phyloP scores from a whole-genome alignment of 92 coral and sea anemone genomes.

The Siderastrea radians region DNA sequence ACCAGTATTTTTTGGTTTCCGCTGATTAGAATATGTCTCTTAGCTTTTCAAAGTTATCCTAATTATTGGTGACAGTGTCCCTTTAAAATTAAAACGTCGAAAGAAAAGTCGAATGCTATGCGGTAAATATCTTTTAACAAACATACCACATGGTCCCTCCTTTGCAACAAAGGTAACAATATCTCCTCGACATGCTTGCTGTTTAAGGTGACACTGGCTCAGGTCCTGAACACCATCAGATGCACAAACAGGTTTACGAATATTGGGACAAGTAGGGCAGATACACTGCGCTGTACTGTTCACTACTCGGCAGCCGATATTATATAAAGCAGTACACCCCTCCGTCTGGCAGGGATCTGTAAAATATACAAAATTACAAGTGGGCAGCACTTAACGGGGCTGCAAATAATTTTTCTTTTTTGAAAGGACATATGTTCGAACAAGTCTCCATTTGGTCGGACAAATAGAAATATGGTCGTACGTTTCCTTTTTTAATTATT shows the following conservation, averaged over 20 bases:
- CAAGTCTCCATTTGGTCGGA: too few species aligned
- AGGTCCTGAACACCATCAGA: slow-evolving; percentile 65
- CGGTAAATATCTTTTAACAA: neutral
- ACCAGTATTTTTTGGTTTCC: too few species aligned
- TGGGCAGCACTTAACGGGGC: too few species aligned
- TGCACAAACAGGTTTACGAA: slow-evolving; percentile 65
- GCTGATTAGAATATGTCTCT: too few species aligned
- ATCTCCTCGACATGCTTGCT: slow-evolving; percentile 57
- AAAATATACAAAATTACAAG: neutral
- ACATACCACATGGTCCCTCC: slow-evolving; percentile 72
- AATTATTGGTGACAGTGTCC: too few species aligned
- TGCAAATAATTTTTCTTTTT: too few species aligned
- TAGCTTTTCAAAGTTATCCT: too few species aligned
- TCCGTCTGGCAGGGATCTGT: slow-evolving; percentile 74
- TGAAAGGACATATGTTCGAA: too few species aligned
- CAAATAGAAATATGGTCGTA: too few species aligned
- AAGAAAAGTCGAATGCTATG: too few species aligned
- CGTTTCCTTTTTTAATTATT: too few species aligned
- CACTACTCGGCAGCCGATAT: slow-evolving; percentile 51
- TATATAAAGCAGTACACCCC: slow-evolving; percentile 66
- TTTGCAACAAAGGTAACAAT: slow-evolving; percentile 31
- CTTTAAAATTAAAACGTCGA: neutral
- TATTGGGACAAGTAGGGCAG: slow-evolving; percentile 66
- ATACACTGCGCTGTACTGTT: slow-evolving; percentile 59
- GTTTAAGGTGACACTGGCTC: slow-evolving; percentile 63